Evolutionary conservation across 2,888 invertebrate genomes (phyloP).

Genomic region (Trachelus troglodyta): DNA sequence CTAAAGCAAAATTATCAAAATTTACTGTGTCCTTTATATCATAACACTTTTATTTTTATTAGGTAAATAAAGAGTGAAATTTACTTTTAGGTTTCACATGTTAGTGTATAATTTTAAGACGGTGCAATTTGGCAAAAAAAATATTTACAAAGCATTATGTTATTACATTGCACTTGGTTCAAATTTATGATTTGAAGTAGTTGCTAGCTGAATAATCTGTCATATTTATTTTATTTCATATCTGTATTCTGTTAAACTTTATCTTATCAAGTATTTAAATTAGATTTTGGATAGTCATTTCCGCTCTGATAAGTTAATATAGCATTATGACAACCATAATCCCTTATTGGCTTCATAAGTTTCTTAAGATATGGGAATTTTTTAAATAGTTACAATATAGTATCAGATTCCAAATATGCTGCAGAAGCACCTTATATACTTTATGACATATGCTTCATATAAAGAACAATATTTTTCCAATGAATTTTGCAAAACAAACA

Average conservation of each 20-base stretch:
- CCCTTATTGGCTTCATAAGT: neutral
- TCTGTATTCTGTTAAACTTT: neutral
- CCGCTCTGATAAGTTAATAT: neutral
- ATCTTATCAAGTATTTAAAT: neutral
- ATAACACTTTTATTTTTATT: neutral
- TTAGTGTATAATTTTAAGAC: neutral
- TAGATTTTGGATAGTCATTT: neutral
- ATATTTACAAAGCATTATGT: constrained; percentile 11
- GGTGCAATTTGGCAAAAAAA: neutral
- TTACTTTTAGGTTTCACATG: neutral
- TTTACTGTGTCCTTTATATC: neutral
- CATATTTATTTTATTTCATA: neutral
- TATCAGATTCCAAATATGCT: neutral
- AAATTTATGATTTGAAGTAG: neutral
- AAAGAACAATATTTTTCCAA: too few relatives aligned
- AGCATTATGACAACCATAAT: neutral
- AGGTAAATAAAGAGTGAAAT: neutral
- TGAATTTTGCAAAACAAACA: too few relatives aligned
- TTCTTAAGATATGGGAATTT: neutral
- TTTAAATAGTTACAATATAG: neutral
- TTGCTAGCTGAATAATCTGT: neutral
- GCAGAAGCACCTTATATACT: too few relatives aligned
- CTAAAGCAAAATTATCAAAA: neutral
- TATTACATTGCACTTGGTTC: neutral
- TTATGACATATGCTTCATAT: too few relatives aligned